Evolutionary conservation across 2,888 invertebrate genomes (phyloP).

Genomic region (Sinohyriopsis cumingii): DNA sequence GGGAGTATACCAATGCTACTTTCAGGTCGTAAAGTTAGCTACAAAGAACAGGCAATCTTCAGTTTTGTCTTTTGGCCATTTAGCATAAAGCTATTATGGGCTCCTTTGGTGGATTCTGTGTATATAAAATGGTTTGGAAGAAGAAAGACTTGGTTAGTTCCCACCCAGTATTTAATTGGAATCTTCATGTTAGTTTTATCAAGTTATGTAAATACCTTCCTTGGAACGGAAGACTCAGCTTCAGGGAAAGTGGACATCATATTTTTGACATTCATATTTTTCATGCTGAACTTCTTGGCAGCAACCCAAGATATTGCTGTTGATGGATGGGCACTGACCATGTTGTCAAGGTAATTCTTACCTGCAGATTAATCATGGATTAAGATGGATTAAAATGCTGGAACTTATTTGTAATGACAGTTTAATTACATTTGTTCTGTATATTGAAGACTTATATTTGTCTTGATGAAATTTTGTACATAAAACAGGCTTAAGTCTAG

Average conservation of each 20-base stretch:
- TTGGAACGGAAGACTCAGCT: constrained; percentile 80
- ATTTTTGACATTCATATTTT: constrained; percentile 86
- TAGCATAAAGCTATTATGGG: constrained; percentile 95
- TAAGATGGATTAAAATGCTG: background rate
- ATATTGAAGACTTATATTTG: too few species aligned
- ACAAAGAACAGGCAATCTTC: constrained; percentile 87
- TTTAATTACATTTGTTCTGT: too few species aligned
- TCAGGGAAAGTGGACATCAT: constrained; percentile 48
- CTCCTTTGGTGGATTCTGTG: constrained; percentile 96
- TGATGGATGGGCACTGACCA: constrained; percentile 99
- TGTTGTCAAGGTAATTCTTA: constrained; percentile 86
- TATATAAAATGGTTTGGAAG: constrained; percentile 89
- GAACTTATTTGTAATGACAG: too few species aligned
- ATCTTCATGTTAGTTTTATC: constrained; percentile 92
- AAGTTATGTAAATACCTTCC: constrained; percentile 76
- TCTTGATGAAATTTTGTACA: too few species aligned
- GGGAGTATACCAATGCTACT: constrained; percentile 96
- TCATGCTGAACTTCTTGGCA: constrained; percentile 93
- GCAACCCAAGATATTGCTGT: constrained; percentile 99
- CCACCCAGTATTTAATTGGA: constrained; percentile 91
- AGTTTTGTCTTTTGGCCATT: constrained; percentile 95
- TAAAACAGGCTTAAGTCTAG: too few species aligned
- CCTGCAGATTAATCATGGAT: background rate
- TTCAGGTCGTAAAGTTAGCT: constrained; percentile 92
- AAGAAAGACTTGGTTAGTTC: constrained; percentile 91